Evolutionary conservation across 92 coral and sea anemone species (phyloP), one percentile per base, ranked within the genome.

Genomic region (Chrysogorgia sp.): DNA sequence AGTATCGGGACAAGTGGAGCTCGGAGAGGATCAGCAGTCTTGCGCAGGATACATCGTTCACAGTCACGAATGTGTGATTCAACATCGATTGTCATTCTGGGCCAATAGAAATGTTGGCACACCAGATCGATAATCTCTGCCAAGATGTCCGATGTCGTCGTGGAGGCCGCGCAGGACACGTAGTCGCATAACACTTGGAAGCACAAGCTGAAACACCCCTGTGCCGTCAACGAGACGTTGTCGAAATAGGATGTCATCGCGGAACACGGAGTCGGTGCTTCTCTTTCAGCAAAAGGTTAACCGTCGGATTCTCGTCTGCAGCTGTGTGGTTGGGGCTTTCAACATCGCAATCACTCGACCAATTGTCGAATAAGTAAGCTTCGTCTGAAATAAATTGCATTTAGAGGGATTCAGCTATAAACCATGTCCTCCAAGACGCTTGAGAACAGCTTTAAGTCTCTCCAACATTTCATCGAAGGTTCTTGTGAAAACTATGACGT

Each of bases 1-100:
- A 65, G 30, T 24, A 83, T 55, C 8, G 82, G 79, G 56, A 52
- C 70, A 78, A 83, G 48, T 17, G 83, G 79, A 23, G 84, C 88
- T 10, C 26, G 59, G 19, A 66, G 63, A 33, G 83, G 43, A 37
- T 37, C 43, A 37, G 43, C 43, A 37, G 81, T 40, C 34, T 75
- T 76, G 30, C 81, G 67, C 72, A 57, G 56, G 71, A 76, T 60
- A 55, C 81, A 76, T 20, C 81, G 24, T 28, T 58, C 53, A 59
- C 81, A 76, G 81, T 29, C 62, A 24, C 35, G 33, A 19, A 75
- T 58, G 29, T 53, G 47, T 17, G n/a, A 13, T 24, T 70, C 80
- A 9, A 71, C 47, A 43, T 58, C 59, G 17, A 60, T 69, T 32
- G 84, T 52, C 84, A 82, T 86, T n/a, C n/a, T n/a, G n/a, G n/a